These are phyloP conservation scores for Sipunculus nudus DNA, from an alignment of 2,888 invertebrate genomes.

Conservation along the genomic window DNA sequence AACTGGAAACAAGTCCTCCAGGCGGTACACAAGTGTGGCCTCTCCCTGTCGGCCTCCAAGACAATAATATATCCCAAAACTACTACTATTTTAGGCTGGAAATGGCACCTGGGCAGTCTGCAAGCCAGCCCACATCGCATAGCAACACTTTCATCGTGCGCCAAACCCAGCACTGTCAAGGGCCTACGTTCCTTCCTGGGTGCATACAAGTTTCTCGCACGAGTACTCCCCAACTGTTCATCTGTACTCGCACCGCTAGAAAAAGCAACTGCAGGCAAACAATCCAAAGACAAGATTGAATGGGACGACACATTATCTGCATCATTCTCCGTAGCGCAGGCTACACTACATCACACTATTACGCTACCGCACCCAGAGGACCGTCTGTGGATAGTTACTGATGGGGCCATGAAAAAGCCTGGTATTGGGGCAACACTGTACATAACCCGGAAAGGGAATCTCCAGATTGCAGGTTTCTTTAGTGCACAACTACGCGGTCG, in stretches of 20 bases:
- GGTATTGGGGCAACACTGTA: conserved; percentile 25
- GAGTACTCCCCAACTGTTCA: conserved; percentile 17
- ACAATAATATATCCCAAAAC: conserved; percentile 18
- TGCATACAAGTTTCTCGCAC: conserved; percentile 23
- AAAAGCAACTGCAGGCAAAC: conserved; percentile 6
- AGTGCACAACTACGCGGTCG: conserved; percentile 7
- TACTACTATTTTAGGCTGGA: conserved; percentile 29
- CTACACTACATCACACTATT: conserved; percentile 11
- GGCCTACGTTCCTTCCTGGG: conserved; percentile 19
- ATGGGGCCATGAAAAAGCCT: conserved; percentile 10
- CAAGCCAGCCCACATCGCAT: conserved; percentile 24
- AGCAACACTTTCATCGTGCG: conserved; percentile 4
- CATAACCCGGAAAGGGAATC: neutral
- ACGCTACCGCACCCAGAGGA: conserved; percentile 23
- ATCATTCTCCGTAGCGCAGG: conserved; percentile 16
- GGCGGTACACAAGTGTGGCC: conserved; percentile 11
- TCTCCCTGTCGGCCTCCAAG: conserved; percentile 26
- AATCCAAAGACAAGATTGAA: conserved; percentile 20
- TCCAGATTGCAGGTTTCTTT: conserved; percentile 10
- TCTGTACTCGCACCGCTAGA: conserved; percentile 18
- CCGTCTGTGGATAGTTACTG: conserved; percentile 24
- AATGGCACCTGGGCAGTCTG: conserved; percentile 29
- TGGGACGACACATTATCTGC: conserved; percentile 17
- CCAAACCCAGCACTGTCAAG: conserved; percentile 3
- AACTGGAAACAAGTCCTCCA: conserved; percentile 21